phyloP scores from a whole-genome alignment of 2,797 vertebrate species.

The Labroides dimidiatus region DNA sequence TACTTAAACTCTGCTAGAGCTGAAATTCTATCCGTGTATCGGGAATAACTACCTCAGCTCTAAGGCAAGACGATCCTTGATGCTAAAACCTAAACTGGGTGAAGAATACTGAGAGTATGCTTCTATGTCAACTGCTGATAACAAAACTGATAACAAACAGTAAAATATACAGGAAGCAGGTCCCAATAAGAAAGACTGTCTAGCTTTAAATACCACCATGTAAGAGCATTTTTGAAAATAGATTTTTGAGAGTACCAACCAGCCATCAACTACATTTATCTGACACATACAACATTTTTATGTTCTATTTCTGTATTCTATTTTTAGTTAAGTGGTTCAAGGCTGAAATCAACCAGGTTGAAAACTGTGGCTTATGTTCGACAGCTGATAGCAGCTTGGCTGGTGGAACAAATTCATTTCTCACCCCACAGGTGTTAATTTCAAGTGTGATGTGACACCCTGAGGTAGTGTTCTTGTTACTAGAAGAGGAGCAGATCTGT shows the following conservation, averaged over 20 bases:
- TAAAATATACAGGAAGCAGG: not conserved
- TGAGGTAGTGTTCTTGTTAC: slow-evolving; percentile 30
- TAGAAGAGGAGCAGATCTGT: slow-evolving; percentile 11
- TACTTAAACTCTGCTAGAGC: slow-evolving; percentile 9
- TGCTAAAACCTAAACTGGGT: slow-evolving; percentile 33
- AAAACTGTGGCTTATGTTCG: not conserved
- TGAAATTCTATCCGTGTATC: slow-evolving; percentile 37
- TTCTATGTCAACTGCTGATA: slow-evolving; percentile 15
- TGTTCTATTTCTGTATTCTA: not conserved
- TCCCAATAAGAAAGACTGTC: not conserved
- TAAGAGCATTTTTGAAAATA: not conserved
- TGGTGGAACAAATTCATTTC: slow-evolving; percentile 16
- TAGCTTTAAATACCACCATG: not conserved
- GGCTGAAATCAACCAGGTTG: not conserved
- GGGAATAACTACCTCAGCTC: not conserved
- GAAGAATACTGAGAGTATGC: not conserved
- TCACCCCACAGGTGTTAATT: slow-evolving; percentile 36
- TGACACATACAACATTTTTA: not conserved
- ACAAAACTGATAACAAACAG: slow-evolving; percentile 8
- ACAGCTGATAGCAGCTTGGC: slow-evolving; percentile 1
- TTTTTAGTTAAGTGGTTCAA: not conserved
- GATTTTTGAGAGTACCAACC: not conserved
- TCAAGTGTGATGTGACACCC: slow-evolving; percentile 19
- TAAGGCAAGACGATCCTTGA: slow-evolving; percentile 12
- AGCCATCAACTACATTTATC: not conserved